Evolutionary conservation across 2,113 vertebrate genomes (phyloP).

Genomic region (Lycaon pictus): DNA sequence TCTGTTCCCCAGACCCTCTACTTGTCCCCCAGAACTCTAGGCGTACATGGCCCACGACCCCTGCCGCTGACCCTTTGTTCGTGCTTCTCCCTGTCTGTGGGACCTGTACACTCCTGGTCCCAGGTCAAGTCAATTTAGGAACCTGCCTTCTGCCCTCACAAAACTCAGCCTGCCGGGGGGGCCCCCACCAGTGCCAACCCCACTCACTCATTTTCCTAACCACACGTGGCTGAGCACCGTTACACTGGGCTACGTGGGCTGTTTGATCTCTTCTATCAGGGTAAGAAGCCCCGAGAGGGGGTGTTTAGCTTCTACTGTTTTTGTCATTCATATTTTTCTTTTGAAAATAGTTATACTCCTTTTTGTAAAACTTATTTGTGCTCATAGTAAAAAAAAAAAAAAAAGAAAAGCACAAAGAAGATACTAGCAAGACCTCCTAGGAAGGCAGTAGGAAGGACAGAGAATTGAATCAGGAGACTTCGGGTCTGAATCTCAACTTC

Average conservation of each 20-base stretch:
- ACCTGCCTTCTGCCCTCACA: background rate
- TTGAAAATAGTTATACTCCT: background rate
- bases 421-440: background rate
- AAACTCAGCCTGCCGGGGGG: background rate
- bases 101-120: background rate
- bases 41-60: background rate
- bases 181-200: background rate
- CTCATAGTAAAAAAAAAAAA: background rate
- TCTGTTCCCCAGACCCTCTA: background rate
- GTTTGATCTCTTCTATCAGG: background rate
- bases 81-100: background rate
- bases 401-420: constrained; percentile 32
- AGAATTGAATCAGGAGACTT: background rate
- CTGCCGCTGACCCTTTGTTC: background rate
- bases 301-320: background rate
- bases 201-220: background rate
- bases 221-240: accelerated
- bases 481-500: background rate
- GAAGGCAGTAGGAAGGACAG: background rate
- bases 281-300: background rate
- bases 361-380: constrained; percentile 11
- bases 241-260: background rate
- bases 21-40: background rate
- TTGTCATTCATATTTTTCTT: constrained; percentile 29
- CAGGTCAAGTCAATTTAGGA: background rate